Evolutionary conservation across 1,140 invertebrate genomes (phyloP).

Genomic region (Lasioglossum baleicum): DNA sequence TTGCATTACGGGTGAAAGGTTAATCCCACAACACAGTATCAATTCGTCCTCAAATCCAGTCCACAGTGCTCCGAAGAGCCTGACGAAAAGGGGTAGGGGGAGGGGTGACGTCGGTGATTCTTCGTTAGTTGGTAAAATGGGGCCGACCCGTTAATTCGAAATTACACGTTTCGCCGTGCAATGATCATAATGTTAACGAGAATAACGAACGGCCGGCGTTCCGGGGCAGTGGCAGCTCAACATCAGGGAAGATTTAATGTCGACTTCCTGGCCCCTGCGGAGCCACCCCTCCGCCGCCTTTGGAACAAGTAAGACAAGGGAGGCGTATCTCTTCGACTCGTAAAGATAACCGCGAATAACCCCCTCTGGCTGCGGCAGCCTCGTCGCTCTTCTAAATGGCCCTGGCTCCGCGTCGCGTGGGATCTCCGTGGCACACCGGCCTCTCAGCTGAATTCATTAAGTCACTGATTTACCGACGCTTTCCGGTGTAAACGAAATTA

Average conservation of each 20-base stretch:
- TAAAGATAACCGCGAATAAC: slow-evolving; percentile 75
- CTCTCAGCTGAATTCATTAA: slow-evolving; percentile 74
- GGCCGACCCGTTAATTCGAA: slow-evolving; percentile 9
- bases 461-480: slow-evolving; percentile 76
- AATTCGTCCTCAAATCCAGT: too few species aligned
- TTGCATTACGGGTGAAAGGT: too few species aligned
- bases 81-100: too few species aligned
- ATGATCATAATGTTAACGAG: slow-evolving; percentile 52
- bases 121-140: too few species aligned
- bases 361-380: slow-evolving; percentile 42
- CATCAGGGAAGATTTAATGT: slow-evolving; percentile 74
- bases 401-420: slow-evolving; percentile 23
- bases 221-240: slow-evolving; percentile 54
- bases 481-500: slow-evolving; percentile 77
- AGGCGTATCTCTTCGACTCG: slow-evolving; percentile 74
- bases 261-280: slow-evolving; percentile 68
- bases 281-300: slow-evolving; percentile 17
- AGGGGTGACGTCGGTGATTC: too few species aligned
- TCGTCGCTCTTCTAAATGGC: slow-evolving; percentile 41
- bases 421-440: slow-evolving; percentile 21
- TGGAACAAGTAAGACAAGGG: slow-evolving; percentile 57
- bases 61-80: too few species aligned
- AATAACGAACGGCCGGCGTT: slow-evolving; percentile 52
- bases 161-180: slow-evolving; percentile 45
- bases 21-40: too few species aligned